phyloP scores from a whole-genome alignment of 2,113 vertebrate genomes.

The Podarcis cretensis region DNA sequence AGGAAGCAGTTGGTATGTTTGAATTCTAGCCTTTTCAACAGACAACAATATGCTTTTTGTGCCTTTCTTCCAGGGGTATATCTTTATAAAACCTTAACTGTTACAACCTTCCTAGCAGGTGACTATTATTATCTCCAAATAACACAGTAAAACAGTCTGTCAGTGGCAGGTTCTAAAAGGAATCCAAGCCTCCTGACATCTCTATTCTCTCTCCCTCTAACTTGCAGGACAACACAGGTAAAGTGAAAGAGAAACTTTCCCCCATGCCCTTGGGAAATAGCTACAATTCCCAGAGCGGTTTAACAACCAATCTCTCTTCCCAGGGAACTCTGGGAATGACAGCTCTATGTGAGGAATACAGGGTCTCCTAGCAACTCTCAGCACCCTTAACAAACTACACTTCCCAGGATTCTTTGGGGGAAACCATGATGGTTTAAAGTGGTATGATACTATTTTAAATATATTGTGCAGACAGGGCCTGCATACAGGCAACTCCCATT shows the following conservation, averaged over 20 bases:
- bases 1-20: background rate
- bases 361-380: too few species aligned
- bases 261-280: background rate
- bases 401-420: too few species aligned
- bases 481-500: background rate
- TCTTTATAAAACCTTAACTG: background rate
- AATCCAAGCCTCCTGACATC: background rate
- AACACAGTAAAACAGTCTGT: background rate
- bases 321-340: too few species aligned
- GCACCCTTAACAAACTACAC: too few species aligned
- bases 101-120: background rate
- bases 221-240: background rate
- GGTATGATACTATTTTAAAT: too few species aligned
- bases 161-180: background rate
- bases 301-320: too few species aligned
- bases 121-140: background rate
- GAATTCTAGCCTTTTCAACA: background rate
- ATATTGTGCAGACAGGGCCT: too few species aligned
- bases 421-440: too few species aligned
- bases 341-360: too few species aligned
- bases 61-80: background rate
- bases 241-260: constrained; percentile 5
- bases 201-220: background rate
- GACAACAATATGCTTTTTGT: background rate
- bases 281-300: too few species aligned